A percentile compares a stretch with the other conserved stretches of the same genome.
These are phyloP conservation scores for Philhelius pedissequus DNA, from an alignment of 2,888 invertebrate species.

Conservation along the genomic window DNA sequence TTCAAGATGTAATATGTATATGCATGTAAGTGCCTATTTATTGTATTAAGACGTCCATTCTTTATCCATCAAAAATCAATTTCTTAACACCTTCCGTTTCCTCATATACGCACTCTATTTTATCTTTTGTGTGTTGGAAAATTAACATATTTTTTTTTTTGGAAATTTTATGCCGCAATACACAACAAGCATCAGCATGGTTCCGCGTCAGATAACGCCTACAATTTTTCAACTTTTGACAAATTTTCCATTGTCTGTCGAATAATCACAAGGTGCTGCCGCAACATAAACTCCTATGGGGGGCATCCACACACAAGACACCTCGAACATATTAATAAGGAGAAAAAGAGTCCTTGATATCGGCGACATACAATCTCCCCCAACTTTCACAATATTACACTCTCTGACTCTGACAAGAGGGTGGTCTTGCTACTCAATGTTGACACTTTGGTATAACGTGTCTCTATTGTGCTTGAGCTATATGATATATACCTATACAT, in stretches of 20 bases:
- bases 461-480: constrained; percentile 57
- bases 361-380: constrained; percentile 60
- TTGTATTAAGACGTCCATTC: background rate
- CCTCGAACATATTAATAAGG: constrained; percentile 63
- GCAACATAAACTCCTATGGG: constrained; percentile 45
- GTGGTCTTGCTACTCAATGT: constrained; percentile 62
- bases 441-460: constrained; percentile 60
- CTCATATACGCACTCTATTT: background rate
- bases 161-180: constrained; percentile 25
- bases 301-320: constrained; percentile 47
- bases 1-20: background rate
- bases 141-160: constrained; percentile 39
- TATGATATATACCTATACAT: constrained; percentile 19
- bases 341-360: constrained; percentile 59
- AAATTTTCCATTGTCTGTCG: constrained; percentile 66
- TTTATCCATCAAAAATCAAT: constrained; percentile 33
- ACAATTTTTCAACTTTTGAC: constrained; percentile 69
- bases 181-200: constrained; percentile 56
- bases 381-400: background rate
- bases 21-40: background rate
- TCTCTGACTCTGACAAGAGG: constrained; percentile 8
- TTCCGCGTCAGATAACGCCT: constrained; percentile 56
- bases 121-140: constrained; percentile 15
- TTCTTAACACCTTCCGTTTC: constrained; percentile 21
- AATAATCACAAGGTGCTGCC: constrained; percentile 61